These are phyloP conservation scores for Iguana delicatissima DNA, from an alignment of 2,797 vertebrate genomes.

Conservation along the genomic window DNA sequence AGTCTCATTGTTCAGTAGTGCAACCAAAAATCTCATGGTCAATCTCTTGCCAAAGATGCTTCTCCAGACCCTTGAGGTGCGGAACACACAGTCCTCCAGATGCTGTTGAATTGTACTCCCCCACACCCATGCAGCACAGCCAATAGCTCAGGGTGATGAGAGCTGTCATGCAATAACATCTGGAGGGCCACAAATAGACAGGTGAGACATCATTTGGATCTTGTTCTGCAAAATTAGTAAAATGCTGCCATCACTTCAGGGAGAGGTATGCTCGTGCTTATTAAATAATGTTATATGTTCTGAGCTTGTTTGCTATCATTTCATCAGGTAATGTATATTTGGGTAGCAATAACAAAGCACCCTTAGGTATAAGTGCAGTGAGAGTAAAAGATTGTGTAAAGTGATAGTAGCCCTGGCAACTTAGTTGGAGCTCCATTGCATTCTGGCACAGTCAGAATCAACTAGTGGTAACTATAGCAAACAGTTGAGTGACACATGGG, in stretches of 20 bases:
- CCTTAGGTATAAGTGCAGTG: not conserved
- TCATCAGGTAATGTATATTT: not conserved
- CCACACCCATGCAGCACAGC: no score
- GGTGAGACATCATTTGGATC: not conserved
- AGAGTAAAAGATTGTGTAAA: not conserved
- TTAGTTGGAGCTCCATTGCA: not conserved
- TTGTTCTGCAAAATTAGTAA: not conserved
- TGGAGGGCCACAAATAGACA: not conserved
- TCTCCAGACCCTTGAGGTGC: no score
- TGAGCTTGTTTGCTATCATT: not conserved
- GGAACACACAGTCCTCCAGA: no score
- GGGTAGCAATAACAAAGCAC: not conserved
- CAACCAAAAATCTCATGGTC: not conserved
- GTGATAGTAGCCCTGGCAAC: not conserved
- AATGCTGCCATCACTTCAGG: not conserved
- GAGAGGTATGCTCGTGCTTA: not conserved
- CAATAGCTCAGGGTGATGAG: no score
- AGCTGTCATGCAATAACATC: no score
- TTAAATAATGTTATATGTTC: not conserved
- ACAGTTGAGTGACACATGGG: not conserved
- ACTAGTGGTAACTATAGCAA: not conserved
- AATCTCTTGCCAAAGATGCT: not conserved
- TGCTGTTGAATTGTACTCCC: no score
- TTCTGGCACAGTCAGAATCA: not conserved
- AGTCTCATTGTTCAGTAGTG: not conserved